Conservation (phyloP, 2,113 vertebrate genomes). For the Menidia beryllina region DNA sequence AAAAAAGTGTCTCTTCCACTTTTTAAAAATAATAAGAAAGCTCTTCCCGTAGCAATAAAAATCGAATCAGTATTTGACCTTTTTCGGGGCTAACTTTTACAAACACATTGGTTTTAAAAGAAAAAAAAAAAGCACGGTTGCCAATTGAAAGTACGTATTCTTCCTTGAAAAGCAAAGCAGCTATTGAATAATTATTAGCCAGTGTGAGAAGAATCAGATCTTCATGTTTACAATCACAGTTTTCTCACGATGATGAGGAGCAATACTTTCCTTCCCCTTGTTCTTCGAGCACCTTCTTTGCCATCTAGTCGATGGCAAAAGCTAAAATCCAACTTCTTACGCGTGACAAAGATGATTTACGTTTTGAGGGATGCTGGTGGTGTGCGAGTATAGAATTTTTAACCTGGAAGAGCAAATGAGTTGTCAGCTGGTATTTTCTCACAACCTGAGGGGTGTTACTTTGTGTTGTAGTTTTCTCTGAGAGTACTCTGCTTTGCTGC, state of each 20-base stretch:
- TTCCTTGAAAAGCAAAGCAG: conserved; percentile 28
- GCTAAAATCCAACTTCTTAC: conserved; percentile 1
- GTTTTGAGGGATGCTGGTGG: conserved; percentile 14
- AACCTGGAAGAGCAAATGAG: conserved; percentile 47
- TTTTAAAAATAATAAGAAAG: conserved; percentile 17
- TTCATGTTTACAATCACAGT: conserved; percentile 71
- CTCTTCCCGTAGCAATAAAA: conserved; percentile 67
- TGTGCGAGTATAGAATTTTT: conserved; percentile 60
- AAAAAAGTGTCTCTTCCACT: conserved; percentile 53
- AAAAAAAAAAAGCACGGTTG: no score
- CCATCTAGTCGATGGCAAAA: conserved; percentile 45
- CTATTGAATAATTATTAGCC: conserved; percentile 37
- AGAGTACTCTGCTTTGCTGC: conserved; percentile 32
- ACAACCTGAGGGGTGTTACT: conserved; percentile 48
- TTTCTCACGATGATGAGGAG: conserved; percentile 57
- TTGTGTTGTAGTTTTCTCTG: conserved; percentile 42
- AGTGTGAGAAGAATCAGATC: conserved; percentile 18
- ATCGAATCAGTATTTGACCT: conserved; percentile 39
- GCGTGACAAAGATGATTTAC: conserved; percentile 3
- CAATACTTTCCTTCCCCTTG: conserved; percentile 59
- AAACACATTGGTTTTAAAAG: no score
- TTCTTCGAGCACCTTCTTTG: conserved; percentile 47
- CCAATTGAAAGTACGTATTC: conserved; percentile 41
- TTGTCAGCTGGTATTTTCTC: conserved; percentile 69
- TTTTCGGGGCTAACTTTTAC: conserved; percentile 32